phyloP scores from a whole-genome alignment of 2,888 invertebrate genomes.

The Sinohyriopsis cumingii region DNA sequence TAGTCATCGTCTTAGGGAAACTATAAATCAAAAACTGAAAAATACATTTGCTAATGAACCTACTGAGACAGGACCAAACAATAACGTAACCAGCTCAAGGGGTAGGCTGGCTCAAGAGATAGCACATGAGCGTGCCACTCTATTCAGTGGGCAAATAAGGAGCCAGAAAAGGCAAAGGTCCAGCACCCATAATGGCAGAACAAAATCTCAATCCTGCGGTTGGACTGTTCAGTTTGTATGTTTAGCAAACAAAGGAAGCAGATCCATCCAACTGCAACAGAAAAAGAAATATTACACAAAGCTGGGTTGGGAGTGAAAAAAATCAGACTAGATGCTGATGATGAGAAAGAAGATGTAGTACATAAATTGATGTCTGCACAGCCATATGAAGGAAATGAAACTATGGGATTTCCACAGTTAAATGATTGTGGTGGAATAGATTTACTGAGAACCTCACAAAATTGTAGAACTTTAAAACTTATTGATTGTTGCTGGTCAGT shows the following conservation, averaged over 20 bases:
- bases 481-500: neutral
- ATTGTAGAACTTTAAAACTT: neutral
- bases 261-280: constrained; percentile 1
- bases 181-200: neutral
- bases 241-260: neutral
- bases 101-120: no score
- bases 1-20: neutral
- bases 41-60: no score
- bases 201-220: neutral
- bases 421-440: neutral
- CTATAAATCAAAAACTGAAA: neutral
- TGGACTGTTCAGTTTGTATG: constrained; percentile 5
- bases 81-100: neutral
- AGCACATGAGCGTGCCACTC: no score
- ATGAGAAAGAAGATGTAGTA: constrained; percentile 2
- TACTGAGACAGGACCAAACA: neutral
- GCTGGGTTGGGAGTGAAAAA: constrained; percentile 2
- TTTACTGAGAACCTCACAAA: constrained; percentile 3
- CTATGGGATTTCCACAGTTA: neutral
- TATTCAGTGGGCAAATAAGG: no score
- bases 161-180: no score
- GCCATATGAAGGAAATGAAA: neutral
- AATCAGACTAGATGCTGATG: neutral
- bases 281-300: constrained; percentile 1
- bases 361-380: constrained; percentile 1